These are phyloP conservation scores for Solenodon paradoxus DNA, from an alignment of 2,113 vertebrate genomes.

Conservation along the genomic window DNA sequence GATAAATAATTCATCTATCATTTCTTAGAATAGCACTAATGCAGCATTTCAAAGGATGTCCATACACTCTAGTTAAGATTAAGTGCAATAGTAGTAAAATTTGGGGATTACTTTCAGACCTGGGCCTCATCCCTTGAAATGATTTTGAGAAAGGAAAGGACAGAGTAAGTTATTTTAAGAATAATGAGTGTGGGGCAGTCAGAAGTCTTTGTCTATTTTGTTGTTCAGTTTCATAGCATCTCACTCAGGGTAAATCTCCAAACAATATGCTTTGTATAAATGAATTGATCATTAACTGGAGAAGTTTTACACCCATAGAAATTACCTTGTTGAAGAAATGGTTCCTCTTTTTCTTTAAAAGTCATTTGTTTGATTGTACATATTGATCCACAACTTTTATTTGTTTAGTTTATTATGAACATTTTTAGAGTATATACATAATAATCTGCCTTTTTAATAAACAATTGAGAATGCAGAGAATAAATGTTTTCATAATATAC, in stretches of 20 bases:
- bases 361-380: neutral
- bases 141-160: neutral
- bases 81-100: neutral
- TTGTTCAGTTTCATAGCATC: neutral
- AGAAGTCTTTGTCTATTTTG: neutral
- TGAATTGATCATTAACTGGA: neutral
- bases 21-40: neutral
- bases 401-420: too few species aligned
- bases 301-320: neutral
- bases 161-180: neutral
- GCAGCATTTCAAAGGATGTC: neutral
- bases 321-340: neutral
- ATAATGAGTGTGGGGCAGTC: rapidly evolving
- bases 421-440: too few species aligned
- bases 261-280: neutral
- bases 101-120: neutral
- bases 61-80: neutral
- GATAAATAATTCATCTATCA: neutral
- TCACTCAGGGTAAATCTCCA: neutral
- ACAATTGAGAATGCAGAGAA: neutral
- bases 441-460: neutral
- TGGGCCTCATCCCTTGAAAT: neutral
- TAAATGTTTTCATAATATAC: neutral
- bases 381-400: neutral
- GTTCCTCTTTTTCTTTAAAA: neutral